Percentiles rank a stretch among this genome's conserved stretches.
These are phyloP conservation scores for Hirtodrosophila duncani DNA, from an alignment of 2,888 invertebrate species.

Conservation along the genomic window DNA sequence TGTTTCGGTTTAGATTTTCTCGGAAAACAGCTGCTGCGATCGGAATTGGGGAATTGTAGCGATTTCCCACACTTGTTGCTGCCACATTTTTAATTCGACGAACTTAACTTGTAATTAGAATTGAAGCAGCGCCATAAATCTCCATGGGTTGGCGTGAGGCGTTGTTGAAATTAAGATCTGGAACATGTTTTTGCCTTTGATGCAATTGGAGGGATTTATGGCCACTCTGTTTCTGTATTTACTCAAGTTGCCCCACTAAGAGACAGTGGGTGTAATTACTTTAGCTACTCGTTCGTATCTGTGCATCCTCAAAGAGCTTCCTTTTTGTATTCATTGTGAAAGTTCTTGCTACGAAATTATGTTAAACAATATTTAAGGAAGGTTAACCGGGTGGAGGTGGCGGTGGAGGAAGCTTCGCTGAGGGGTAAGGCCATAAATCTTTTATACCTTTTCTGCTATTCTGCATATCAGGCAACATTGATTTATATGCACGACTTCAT, in stretches of 20 bases:
- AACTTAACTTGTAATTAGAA: conserved; percentile 66
- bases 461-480: conserved; percentile 72
- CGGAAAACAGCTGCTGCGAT: conserved; percentile 56
- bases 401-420: not conserved
- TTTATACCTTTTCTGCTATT: conserved; percentile 71
- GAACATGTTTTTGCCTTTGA: conserved; percentile 51
- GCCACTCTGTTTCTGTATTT: conserved; percentile 43
- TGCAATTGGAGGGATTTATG: conserved; percentile 61
- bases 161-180: conserved; percentile 39
- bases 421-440: conserved; percentile 64
- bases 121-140: conserved; percentile 57
- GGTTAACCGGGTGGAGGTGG: too few relatives aligned
- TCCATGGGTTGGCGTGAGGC: conserved; percentile 34
- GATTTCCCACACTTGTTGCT: conserved; percentile 64
- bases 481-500: conserved; percentile 75
- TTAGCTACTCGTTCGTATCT: not conserved
- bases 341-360: conserved; percentile 44
- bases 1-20: conserved; percentile 40
- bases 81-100: conserved; percentile 50
- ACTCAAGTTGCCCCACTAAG: not conserved
- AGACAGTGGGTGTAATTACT: conserved; percentile 17
- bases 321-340: conserved; percentile 33
- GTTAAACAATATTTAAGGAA: conserved; percentile 53
- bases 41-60: conserved; percentile 24
- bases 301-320: conserved; percentile 17